These are phyloP conservation scores for Coptotermes formosanus DNA, from an alignment of 1,140 invertebrate species.

Conservation along the genomic window DNA sequence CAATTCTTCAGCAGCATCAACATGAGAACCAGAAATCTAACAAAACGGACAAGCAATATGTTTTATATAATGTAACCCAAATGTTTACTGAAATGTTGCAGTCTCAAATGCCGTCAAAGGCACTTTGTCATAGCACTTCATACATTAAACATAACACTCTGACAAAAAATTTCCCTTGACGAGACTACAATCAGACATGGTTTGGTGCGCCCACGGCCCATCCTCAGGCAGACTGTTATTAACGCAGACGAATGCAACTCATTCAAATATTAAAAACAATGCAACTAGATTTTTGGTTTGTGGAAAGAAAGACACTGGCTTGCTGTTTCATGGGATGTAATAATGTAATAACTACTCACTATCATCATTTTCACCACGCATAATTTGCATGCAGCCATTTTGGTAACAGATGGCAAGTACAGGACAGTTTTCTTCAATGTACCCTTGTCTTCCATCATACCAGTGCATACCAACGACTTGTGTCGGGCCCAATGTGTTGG, in stretches of 20 bases:
- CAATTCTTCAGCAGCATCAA: no score
- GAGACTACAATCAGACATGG: no score
- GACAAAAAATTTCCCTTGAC: no score
- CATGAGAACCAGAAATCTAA: no score
- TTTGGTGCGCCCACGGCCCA: no score
- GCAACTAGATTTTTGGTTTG: not conserved
- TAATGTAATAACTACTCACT: constrained; percentile 37
- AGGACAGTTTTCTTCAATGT: constrained; percentile 69
- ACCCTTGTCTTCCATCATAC: constrained; percentile 77
- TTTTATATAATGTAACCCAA: no score
- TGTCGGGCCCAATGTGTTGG: constrained; percentile 48
- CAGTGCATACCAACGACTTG: constrained; percentile 77
- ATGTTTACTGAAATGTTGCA: no score
- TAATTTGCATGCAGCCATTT: constrained; percentile 82
- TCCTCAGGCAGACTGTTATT: not conserved
- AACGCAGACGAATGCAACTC: not conserved
- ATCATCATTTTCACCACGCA: constrained; percentile 86
- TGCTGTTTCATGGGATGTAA: not conserved
- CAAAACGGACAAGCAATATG: no score
- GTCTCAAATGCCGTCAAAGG: no score
- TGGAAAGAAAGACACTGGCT: not conserved
- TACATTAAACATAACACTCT: no score
- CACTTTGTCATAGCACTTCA: no score
- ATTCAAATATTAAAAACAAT: not conserved
- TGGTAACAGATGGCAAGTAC: constrained; percentile 84